phyloP scores from a whole-genome alignment of 1,140 invertebrate genomes.

The Drosophila leontia region DNA sequence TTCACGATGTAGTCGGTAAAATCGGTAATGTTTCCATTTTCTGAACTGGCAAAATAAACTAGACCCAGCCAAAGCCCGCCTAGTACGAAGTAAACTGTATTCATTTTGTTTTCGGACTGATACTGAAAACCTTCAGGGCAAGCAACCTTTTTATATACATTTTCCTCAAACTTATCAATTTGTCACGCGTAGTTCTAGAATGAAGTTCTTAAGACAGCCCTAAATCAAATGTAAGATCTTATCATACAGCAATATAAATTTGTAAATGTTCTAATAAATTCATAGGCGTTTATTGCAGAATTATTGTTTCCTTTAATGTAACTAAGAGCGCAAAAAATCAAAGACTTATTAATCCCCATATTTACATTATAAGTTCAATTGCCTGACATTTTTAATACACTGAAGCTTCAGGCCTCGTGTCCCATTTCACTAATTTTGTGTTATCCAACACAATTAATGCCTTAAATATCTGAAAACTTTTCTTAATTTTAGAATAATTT shows the following conservation, averaged over 20 bases:
- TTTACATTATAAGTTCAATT: no score
- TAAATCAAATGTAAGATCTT: not conserved
- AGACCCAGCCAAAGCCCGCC: not conserved
- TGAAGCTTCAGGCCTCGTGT: no score
- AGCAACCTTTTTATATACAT: not conserved
- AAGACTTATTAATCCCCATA: no score
- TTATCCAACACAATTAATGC: no score
- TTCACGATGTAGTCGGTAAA: not conserved
- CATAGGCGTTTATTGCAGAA: no score
- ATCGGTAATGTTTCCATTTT: not conserved
- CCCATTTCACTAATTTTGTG: no score
- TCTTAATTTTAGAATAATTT: no score
- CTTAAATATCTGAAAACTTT: no score
- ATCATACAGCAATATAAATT: not conserved
- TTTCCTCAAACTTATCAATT: not conserved
- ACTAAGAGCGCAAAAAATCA: no score
- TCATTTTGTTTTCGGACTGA: not conserved
- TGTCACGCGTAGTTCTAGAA: not conserved
- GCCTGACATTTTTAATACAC: no score
- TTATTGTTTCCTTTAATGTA: not conserved
- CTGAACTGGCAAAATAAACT: not conserved
- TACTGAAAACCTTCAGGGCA: not conserved
- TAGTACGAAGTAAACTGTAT: not conserved
- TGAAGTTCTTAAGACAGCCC: not conserved
- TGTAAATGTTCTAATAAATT: not conserved